Evolutionary conservation across 2,113 vertebrate genomes (phyloP).

Genomic region (Nipponia nippon): DNA sequence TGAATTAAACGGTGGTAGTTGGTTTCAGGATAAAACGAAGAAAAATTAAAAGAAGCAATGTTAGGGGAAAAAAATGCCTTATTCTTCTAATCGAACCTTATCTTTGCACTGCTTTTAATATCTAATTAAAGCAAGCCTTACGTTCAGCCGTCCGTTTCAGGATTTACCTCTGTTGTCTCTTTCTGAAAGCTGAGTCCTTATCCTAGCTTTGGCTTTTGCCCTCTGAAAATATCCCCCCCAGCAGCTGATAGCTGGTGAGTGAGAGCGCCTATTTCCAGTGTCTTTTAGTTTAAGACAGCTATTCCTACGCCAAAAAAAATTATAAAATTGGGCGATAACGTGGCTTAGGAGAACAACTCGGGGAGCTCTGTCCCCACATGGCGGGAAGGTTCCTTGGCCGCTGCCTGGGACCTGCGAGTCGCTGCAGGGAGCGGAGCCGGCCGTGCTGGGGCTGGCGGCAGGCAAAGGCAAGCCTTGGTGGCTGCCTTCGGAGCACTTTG

Average conservation of each 20-base stretch:
- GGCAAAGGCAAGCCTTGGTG: neutral
- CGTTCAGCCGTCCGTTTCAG: neutral
- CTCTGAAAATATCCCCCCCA: neutral
- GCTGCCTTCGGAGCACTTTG: neutral
- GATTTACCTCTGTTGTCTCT: neutral
- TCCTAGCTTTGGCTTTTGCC: neutral
- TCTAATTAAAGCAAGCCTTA: neutral
- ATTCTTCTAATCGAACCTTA: constrained; percentile 5
- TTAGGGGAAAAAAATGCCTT: neutral
- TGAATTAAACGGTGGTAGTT: neutral
- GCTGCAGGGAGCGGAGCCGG: neutral
- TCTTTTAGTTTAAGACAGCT: neutral
- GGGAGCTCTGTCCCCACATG: neutral
- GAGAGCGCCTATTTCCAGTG: fast-evolving
- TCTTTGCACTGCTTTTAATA: neutral
- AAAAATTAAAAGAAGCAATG: constrained; percentile 22
- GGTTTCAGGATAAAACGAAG: neutral
- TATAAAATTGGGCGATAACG: fast-evolving
- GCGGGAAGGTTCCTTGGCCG: neutral
- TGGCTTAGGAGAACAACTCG: neutral
- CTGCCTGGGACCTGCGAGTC: neutral
- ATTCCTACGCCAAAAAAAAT: neutral
- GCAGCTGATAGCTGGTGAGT: neutral
- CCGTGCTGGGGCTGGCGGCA: no score
- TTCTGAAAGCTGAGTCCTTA: neutral